A percentile compares a stretch with the other conserved stretches of the same genome.
These are phyloP conservation scores for Cephus rjabovi DNA, from an alignment of 2,888 invertebrate genomes.

Conservation along the genomic window DNA sequence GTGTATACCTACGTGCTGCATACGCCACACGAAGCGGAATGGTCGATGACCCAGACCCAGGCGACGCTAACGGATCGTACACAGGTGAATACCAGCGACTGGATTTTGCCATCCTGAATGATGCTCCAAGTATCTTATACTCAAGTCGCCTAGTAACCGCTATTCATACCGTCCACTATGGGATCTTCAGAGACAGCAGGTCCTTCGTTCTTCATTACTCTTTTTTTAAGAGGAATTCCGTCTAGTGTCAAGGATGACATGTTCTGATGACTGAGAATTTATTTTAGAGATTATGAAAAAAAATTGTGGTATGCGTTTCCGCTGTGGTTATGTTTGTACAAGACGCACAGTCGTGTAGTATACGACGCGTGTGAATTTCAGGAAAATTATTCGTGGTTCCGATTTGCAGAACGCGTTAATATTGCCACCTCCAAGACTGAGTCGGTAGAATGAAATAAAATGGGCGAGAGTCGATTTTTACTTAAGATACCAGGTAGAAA, in stretches of 20 bases:
- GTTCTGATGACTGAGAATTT: not conserved
- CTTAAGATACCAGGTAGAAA: not conserved
- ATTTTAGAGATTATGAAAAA: not conserved
- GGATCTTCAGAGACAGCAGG: not conserved
- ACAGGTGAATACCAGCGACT: constrained; percentile 17
- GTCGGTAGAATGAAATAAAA: not conserved
- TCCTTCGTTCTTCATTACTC: not conserved
- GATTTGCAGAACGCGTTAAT: not conserved
- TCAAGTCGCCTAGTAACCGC: not conserved
- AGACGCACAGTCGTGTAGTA: not conserved
- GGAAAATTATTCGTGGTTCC: not conserved
- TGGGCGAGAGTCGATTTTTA: not conserved
- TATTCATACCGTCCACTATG: not conserved
- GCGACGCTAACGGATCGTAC: constrained; percentile 44
- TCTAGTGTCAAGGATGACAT: not conserved
- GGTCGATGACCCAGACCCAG: constrained; percentile 47
- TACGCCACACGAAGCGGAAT: constrained; percentile 14
- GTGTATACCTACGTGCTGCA: not conserved
- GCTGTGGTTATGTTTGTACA: not conserved
- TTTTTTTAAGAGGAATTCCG: not conserved
- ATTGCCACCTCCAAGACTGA: not conserved
- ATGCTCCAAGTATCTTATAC: not conserved
- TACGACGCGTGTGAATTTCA: not conserved
- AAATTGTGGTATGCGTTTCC: not conserved
- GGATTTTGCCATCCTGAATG: constrained; percentile 14